Evolutionary conservation across 2,888 invertebrate species (phyloP).

Genomic region (Clunio marinus): DNA sequence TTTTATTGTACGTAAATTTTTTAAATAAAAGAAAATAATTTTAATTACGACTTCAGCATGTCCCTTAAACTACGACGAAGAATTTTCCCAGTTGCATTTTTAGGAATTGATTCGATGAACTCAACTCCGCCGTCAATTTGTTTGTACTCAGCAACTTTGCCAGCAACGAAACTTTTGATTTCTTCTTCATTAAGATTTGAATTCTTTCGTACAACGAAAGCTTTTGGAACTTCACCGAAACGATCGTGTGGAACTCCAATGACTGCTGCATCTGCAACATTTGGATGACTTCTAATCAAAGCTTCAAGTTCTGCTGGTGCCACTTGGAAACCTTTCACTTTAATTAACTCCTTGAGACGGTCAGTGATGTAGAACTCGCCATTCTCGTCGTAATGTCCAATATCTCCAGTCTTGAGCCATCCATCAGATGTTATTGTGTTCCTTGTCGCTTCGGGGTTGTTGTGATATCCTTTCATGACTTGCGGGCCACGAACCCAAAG

Average conservation of each 20-base stretch:
- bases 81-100: conserved; percentile 67
- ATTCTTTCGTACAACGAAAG: conserved; percentile 59
- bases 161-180: conserved; percentile 56
- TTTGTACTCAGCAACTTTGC: conserved; percentile 66
- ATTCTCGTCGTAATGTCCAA: conserved; percentile 59
- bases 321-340: conserved; percentile 62
- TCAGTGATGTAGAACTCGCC: conserved; percentile 62
- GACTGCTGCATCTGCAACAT: conserved; percentile 64
- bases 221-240: conserved; percentile 67
- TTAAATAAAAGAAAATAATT: not conserved
- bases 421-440: conserved; percentile 59
- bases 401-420: conserved; percentile 65
- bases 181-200: conserved; percentile 51
- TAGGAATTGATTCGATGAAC: conserved; percentile 61
- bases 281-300: conserved; percentile 66
- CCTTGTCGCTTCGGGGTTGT: conserved; percentile 63
- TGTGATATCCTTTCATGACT: conserved; percentile 71
- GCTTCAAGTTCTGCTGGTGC: conserved; percentile 64
- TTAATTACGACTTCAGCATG: too few species aligned
- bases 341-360: conserved; percentile 70
- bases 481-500: conserved; percentile 71
- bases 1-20: not conserved
- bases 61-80: conserved; percentile 54
- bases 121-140: conserved; percentile 58
- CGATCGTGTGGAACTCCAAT: conserved; percentile 66